Evolutionary conservation across 2,113 vertebrate genomes (phyloP).

Genomic region (Actenoides lindsayi): DNA sequence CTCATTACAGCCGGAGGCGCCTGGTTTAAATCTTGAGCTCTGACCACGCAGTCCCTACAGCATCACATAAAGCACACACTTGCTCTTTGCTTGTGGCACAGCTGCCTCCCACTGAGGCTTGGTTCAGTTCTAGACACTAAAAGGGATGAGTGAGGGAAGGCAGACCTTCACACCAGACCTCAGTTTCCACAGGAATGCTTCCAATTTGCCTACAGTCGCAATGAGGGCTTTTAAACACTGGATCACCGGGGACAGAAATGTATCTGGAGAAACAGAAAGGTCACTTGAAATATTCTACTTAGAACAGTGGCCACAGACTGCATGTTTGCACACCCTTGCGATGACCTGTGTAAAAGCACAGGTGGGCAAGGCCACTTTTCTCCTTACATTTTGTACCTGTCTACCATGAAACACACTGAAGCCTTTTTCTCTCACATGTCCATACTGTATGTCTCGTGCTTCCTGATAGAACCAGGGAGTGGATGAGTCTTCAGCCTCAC

Average conservation of each 20-base stretch:
- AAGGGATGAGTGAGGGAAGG: neutral
- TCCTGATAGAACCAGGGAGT: neutral
- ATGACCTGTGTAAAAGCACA: neutral
- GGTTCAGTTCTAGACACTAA: neutral
- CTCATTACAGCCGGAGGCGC: neutral
- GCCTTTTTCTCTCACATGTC: neutral
- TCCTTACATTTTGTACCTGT: neutral
- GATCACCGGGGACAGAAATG: neutral
- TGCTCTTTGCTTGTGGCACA: neutral
- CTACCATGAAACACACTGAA: neutral
- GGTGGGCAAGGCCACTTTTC: neutral
- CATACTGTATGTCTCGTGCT: neutral
- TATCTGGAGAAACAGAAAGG: neutral
- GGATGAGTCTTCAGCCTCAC: neutral
- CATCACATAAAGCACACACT: fast-evolving
- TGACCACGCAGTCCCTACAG: neutral
- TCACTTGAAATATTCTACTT: neutral
- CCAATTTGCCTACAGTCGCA: neutral
- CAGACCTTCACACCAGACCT: neutral
- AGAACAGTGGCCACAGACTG: neutral
- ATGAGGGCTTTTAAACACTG: neutral
- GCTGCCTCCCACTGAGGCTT: neutral
- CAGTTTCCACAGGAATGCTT: neutral
- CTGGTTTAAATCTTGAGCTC: neutral
- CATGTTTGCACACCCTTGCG: neutral